A percentile compares a stretch with the other conserved stretches of the same genome.
phyloP scores from a whole-genome alignment of 2,113 vertebrate species.

The Microcebus murinus region DNA sequence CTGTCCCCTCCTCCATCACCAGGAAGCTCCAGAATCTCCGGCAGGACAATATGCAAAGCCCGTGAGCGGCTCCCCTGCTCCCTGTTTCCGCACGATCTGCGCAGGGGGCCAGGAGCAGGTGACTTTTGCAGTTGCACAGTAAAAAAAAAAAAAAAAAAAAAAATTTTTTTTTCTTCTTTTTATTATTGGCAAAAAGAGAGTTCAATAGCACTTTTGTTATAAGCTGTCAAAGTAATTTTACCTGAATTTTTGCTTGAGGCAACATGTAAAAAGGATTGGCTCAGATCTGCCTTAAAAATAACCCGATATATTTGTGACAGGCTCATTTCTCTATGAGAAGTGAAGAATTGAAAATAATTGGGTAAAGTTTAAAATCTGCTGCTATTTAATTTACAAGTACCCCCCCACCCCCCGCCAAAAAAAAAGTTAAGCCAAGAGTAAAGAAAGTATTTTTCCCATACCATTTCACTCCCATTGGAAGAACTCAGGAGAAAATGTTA shows the following conservation, averaged over 20 bases:
- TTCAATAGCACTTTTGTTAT: neutral
- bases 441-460: neutral
- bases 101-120: neutral
- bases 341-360: neutral
- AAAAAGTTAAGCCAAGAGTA: neutral
- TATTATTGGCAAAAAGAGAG: neutral
- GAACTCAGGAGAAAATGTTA: neutral
- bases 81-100: neutral
- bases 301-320: neutral
- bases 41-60: neutral
- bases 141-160: neutral
- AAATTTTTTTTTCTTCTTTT: neutral
- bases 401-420: no score
- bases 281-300: constrained; percentile 40
- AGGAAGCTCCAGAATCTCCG: neutral
- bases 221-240: neutral
- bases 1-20: neutral
- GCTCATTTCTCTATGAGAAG: neutral
- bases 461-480: neutral
- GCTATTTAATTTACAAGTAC: neutral
- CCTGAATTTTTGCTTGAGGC: constrained; percentile 25
- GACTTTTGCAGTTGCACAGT: neutral
- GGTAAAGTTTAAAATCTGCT: neutral
- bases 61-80: rapidly evolving
- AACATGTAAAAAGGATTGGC: neutral